These are phyloP conservation scores for Dasyurus viverrinus DNA, from an alignment of 2,113 vertebrate genomes.

Conservation along the genomic window DNA sequence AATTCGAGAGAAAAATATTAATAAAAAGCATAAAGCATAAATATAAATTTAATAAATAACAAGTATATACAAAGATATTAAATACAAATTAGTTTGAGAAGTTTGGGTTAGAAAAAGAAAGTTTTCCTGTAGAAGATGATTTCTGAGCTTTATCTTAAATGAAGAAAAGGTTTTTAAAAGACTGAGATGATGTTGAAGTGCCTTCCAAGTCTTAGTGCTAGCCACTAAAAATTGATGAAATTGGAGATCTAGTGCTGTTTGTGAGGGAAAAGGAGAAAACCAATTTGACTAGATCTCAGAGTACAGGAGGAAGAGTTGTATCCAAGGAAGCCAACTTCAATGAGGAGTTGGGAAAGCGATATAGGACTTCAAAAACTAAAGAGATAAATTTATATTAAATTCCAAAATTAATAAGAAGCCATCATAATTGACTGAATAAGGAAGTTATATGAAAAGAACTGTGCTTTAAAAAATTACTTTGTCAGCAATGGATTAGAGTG, in stretches of 20 bases:
- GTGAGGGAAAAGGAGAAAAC: not conserved
- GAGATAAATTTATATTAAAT: not conserved
- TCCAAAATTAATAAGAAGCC: not conserved
- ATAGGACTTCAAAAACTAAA: not conserved
- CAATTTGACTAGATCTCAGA: not conserved
- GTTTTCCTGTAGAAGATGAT: not conserved
- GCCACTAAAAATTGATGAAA: not conserved
- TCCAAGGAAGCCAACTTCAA: not conserved
- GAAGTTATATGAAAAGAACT: not conserved
- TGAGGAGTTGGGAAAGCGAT: not conserved
- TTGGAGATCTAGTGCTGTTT: not conserved
- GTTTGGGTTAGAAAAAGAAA: not conserved
- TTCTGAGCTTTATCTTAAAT: not conserved
- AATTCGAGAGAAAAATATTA: not conserved
- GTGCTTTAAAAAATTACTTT: not conserved
- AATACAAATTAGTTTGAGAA: not conserved
- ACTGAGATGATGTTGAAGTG: not conserved
- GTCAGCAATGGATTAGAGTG: not conserved
- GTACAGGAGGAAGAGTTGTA: not conserved
- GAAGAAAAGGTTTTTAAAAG: not conserved
- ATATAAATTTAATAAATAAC: not conserved
- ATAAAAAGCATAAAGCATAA: not conserved
- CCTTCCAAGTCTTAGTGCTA: not conserved
- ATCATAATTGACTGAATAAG: not conserved
- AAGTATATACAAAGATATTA: not conserved